Conservation (phyloP, 2,113 vertebrate species). For the Cynocephalus volans region DNA sequence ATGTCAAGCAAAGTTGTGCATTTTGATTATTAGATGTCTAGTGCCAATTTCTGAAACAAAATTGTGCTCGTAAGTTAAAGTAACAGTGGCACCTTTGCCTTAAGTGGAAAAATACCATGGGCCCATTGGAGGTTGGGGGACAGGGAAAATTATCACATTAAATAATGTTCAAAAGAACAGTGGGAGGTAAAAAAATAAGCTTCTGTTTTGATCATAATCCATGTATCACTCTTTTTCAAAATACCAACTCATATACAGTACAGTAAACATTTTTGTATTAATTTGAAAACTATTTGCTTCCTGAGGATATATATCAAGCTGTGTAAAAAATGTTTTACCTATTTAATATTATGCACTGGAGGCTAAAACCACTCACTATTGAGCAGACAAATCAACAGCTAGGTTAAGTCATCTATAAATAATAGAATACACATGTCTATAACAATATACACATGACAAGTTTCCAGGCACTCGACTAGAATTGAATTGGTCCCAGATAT, state of each 20-base stretch:
- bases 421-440: background rate
- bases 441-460: background rate
- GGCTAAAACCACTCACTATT: background rate
- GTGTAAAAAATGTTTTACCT: background rate
- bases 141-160: background rate
- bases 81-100: background rate
- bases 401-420: constrained; percentile 1
- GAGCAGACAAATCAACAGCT: constrained; percentile 21
- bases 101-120: background rate
- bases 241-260: background rate
- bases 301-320: background rate
- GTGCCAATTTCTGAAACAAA: background rate
- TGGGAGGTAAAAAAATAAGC: background rate
- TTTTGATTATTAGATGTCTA: background rate
- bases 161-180: background rate
- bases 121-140: background rate
- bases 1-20: background rate
- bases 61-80: background rate
- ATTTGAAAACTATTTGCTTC: constrained; percentile 4
- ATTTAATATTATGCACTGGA: background rate
- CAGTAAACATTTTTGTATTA: constrained; percentile 27
- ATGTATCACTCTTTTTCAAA: background rate
- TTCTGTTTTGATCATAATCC: constrained; percentile 30
- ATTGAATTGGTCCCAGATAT: background rate
- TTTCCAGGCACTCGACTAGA: background rate